A percentile compares a stretch with the other conserved stretches of the same genome.
phyloP scores from a whole-genome alignment of 1,140 invertebrate species.

The Chironomus striatipennis region DNA sequence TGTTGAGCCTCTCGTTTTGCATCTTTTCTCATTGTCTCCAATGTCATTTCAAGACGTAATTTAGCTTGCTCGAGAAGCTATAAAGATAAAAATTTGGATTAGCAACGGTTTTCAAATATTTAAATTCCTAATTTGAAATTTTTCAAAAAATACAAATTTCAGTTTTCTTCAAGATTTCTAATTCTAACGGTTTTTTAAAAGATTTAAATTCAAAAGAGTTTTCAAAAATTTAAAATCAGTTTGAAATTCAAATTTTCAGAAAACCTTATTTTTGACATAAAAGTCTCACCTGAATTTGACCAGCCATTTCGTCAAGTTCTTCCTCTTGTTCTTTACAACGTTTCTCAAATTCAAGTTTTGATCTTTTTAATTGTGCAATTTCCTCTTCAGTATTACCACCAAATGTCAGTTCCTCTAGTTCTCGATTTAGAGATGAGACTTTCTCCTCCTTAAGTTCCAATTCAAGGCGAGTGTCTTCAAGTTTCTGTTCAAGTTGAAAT shows the following conservation, averaged over 20 bases:
- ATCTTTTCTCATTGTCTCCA: conserved; percentile 85
- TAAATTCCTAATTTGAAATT: too few species aligned
- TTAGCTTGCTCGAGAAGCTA: conserved; percentile 80
- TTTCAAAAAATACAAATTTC: too few species aligned
- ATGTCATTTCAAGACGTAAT: conserved; percentile 80
- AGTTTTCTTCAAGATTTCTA: too few species aligned
- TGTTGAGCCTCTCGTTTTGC: conserved; percentile 78
- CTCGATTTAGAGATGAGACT: conserved; percentile 61
- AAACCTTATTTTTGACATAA: neutral
- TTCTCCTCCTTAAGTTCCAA: conserved; percentile 81
- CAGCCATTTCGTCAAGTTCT: conserved; percentile 87
- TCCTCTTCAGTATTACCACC: conserved; percentile 81
- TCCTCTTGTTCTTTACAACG: conserved; percentile 87
- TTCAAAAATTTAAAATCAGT: too few species aligned
- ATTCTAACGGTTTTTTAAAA: too few species aligned
- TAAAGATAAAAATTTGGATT: conserved; percentile 28
- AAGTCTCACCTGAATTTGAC: conserved; percentile 58
- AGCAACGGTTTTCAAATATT: too few species aligned
- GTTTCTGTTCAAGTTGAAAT: conserved; percentile 72
- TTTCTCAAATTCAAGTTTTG: conserved; percentile 79
- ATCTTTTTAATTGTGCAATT: conserved; percentile 66
- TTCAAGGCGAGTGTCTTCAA: conserved; percentile 79
- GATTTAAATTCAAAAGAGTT: too few species aligned
- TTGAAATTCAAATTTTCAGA: conserved; percentile 14
- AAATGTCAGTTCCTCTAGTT: conserved; percentile 75